Evolutionary conservation across 2,797 vertebrate species (phyloP).

Genomic region (Leucoraja ocellata): DNA sequence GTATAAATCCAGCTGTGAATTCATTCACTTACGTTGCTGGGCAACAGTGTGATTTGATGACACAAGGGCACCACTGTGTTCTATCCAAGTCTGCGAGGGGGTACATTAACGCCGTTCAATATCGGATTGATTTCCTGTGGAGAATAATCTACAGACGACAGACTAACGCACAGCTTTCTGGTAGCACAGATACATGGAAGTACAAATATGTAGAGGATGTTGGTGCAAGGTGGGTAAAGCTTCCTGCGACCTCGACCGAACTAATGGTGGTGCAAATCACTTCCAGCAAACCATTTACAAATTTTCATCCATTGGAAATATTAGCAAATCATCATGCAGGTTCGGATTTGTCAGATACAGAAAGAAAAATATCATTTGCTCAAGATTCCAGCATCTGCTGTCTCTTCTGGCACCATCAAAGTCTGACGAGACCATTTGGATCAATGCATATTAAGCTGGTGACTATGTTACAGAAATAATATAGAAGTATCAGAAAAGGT

Average conservation of each 20-base stretch:
- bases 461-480: no score
- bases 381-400: no score
- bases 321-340: background rate
- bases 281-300: background rate
- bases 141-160: background rate
- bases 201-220: background rate
- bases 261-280: background rate
- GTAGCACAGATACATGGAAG: background rate
- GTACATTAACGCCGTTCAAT: background rate
- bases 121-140: background rate
- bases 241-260: background rate
- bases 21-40: background rate
- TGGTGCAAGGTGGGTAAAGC: background rate
- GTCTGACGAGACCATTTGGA: no score
- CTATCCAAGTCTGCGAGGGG: background rate
- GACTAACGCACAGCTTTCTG: background rate
- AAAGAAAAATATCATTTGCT: background rate
- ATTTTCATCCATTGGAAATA: background rate
- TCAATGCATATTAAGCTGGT: no score
- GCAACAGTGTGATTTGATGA: background rate
- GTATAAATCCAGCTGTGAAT: background rate
- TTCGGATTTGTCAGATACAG: background rate
- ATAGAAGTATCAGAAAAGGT: no score
- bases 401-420: no score
- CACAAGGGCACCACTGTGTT: background rate